These are phyloP conservation scores for Helobdella robusta DNA, from an alignment of 2,888 invertebrate species.

Conservation along the genomic window DNA sequence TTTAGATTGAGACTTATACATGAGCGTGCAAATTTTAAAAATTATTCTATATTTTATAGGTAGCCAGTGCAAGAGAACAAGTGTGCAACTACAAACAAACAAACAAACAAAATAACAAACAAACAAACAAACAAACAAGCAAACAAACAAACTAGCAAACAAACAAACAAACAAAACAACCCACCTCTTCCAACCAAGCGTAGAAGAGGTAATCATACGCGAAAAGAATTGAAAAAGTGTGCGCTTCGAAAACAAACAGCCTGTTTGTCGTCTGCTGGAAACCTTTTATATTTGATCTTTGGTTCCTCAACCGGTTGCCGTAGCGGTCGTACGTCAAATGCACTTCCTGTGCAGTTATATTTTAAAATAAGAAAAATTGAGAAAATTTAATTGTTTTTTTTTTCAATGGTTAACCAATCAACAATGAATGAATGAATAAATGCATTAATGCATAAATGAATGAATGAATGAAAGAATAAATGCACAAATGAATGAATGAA, in stretches of 20 bases:
- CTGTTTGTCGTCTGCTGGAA: constrained; percentile 40
- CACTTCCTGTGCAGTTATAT: too few species aligned
- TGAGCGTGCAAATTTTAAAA: too few species aligned
- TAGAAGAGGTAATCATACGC: constrained; percentile 51
- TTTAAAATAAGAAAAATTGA: constrained; percentile 9
- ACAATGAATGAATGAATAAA: too few species aligned
- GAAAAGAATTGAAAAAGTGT: constrained; percentile 37
- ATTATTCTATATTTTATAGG: too few species aligned
- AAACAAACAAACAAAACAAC: constrained; percentile 12
- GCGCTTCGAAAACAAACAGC: constrained; percentile 41
- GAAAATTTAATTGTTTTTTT: too few species aligned
- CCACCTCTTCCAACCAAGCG: constrained; percentile 47
- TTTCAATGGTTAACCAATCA: too few species aligned
- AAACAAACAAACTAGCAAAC: neutral
- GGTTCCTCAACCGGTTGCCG: constrained; percentile 35
- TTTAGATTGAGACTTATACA: too few species aligned
- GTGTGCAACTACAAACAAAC: neutral
- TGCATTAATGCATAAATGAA: too few species aligned
- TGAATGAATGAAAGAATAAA: too few species aligned
- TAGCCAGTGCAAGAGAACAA: too few species aligned
- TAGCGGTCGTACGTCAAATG: constrained; percentile 37
- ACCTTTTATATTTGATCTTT: constrained; percentile 29
- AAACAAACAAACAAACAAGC: constrained; percentile 35
- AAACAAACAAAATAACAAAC: constrained; percentile 15
- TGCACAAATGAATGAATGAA: too few species aligned